Evolutionary conservation across 2,113 vertebrate genomes (phyloP).

Genomic region (Ophiodon elongatus): DNA sequence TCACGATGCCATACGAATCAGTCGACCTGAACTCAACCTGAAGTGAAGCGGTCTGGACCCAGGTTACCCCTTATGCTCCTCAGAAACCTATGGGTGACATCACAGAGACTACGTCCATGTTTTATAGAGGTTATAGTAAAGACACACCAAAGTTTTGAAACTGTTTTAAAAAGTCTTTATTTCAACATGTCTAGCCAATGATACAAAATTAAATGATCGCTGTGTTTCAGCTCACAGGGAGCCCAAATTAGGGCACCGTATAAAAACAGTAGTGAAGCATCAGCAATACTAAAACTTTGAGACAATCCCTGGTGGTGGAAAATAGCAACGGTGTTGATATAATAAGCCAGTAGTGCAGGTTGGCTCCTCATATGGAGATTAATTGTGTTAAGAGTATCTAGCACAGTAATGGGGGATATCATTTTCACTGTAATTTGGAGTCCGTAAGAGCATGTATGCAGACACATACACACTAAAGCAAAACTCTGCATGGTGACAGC

Average conservation of each 20-base stretch:
- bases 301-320: constrained; percentile 30
- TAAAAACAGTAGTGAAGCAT: constrained; percentile 39
- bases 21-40: background rate
- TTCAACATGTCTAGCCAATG: constrained; percentile 12
- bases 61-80: background rate
- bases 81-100: background rate
- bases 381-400: constrained; percentile 55
- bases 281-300: constrained; percentile 55
- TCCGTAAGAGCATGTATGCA: background rate
- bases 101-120: background rate
- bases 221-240: constrained; percentile 19
- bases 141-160: background rate
- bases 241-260: constrained; percentile 26
- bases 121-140: background rate
- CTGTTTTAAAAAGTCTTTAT: background rate
- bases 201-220: constrained; percentile 26
- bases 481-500: background rate
- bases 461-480: background rate
- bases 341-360: constrained; percentile 45
- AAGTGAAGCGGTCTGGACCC: background rate
- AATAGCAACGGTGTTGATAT: constrained; percentile 42
- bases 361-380: constrained; percentile 65
- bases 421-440: constrained; percentile 42
- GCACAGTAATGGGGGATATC: constrained; percentile 47
- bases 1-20: background rate